Evolutionary conservation across 1,140 invertebrate species (phyloP).

Genomic region (Pygmarrhopalites habei): DNA sequence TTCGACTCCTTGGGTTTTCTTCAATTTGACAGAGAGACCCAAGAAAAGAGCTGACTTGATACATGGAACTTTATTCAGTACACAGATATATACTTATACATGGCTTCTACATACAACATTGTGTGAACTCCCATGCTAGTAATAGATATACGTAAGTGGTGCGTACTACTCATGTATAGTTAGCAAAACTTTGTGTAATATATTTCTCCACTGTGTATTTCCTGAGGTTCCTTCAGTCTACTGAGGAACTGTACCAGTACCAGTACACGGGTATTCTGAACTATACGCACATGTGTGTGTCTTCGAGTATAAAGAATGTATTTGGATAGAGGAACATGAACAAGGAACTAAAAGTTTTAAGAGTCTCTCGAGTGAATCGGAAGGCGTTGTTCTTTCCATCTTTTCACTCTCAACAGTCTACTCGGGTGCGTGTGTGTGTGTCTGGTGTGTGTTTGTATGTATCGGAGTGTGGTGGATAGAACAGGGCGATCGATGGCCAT

Average conservation of each 20-base stretch:
- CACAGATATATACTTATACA: not conserved
- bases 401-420: no score
- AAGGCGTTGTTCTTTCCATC: not conserved
- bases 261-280: not conserved
- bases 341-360: no score
- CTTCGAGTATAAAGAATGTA: no score
- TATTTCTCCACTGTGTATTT: not conserved
- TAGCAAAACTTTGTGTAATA: not conserved
- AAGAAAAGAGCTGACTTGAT: not conserved
- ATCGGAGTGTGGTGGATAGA: not conserved
- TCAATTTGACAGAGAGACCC: not conserved
- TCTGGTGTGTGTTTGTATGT: not conserved
- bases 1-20: conserved; percentile 12
- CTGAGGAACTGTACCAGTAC: not conserved
- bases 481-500: conserved; percentile 20
- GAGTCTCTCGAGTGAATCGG: not conserved
- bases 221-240: not conserved
- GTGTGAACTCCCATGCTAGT: not conserved
- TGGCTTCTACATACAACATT: not conserved
- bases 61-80: not conserved
- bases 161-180: not conserved
- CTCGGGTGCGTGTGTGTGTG: no score
- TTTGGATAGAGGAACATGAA: no score
- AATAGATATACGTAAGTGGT: not conserved
- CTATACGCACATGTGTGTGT: no score